Conservation (phyloP, 2,888 invertebrate genomes). For the Macrosoma leucophasiata region DNA sequence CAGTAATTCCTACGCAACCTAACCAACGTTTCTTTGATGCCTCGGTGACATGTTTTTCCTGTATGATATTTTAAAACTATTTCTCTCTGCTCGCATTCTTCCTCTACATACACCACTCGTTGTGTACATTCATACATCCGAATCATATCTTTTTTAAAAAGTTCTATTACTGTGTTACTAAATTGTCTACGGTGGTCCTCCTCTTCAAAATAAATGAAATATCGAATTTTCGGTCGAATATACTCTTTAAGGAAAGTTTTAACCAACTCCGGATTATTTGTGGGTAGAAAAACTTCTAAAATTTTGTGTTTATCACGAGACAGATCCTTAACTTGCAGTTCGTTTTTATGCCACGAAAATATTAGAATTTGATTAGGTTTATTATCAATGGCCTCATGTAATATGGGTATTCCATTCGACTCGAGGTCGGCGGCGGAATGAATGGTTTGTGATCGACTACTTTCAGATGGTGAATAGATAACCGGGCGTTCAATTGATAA, state of each 20-base stretch:
- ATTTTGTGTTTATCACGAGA: constrained; percentile 11
- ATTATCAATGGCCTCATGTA: constrained; percentile 15
- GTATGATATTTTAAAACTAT: constrained; percentile 12
- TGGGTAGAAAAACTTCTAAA: constrained; percentile 11
- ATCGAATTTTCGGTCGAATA: constrained; percentile 11
- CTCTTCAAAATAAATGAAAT: constrained; percentile 26
- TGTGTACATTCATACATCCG: constrained; percentile 28
- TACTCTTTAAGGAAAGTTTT: constrained; percentile 20
- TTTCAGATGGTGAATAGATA: no score
- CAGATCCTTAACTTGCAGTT: constrained; percentile 10
- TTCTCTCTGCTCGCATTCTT: constrained; percentile 14
- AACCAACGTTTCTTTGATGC: constrained; percentile 15
- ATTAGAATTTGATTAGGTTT: constrained; percentile 23
- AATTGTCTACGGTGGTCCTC: constrained; percentile 15
- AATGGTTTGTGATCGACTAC: constrained; percentile 2
- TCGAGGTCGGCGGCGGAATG: constrained; percentile 6
- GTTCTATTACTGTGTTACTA: constrained; percentile 4
- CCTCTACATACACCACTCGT: constrained; percentile 15
- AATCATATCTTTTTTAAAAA: constrained; percentile 24
- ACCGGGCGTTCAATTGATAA: background rate
- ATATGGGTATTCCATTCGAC: constrained; percentile 5
- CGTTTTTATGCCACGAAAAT: constrained; percentile 8
- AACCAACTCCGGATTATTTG: constrained; percentile 11
- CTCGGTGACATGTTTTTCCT: constrained; percentile 15
- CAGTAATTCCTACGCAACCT: no score